Evolutionary conservation across 2,888 invertebrate genomes (phyloP).

Genomic region (Leptopilina syphax): DNA sequence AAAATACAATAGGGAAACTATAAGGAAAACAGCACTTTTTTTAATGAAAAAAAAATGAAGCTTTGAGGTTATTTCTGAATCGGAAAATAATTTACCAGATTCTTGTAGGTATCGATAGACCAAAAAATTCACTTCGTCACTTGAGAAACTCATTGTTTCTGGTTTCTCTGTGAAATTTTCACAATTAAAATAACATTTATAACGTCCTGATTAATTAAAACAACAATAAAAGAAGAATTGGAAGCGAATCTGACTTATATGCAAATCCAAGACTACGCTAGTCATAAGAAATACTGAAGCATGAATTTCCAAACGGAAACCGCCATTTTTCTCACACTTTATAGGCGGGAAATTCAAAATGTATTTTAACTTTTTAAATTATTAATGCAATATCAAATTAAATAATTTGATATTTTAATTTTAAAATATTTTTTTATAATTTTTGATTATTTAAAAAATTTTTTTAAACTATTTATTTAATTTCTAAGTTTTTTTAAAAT

Average conservation of each 20-base stretch:
- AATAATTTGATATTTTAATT: too few species aligned
- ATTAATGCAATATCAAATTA: too few species aligned
- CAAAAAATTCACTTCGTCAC: slow-evolving; percentile 99
- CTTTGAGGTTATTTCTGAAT: slow-evolving; percentile 58
- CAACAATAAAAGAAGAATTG: background rate
- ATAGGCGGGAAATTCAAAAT: too few species aligned
- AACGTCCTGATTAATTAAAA: background rate
- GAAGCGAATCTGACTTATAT: background rate
- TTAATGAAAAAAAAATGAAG: background rate
- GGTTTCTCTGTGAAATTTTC: slow-evolving; percentile 50
- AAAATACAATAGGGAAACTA: background rate
- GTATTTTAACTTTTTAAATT: too few species aligned
- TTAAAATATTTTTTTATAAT: too few species aligned
- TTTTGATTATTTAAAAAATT: too few species aligned
- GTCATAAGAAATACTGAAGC: too few species aligned
- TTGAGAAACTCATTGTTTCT: slow-evolving; percentile 94
- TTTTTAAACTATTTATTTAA: too few species aligned
- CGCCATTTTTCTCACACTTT: too few species aligned
- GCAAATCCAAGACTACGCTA: too few species aligned
- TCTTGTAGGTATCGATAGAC: slow-evolving; percentile 99
- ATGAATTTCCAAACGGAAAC: too few species aligned
- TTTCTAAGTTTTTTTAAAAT: too few species aligned
- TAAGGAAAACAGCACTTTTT: slow-evolving; percentile 41
- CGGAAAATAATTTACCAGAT: slow-evolving; percentile 84
- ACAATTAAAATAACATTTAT: slow-evolving; percentile 35